A percentile compares a stretch with the other conserved stretches of the same genome.
Evolutionary conservation across 2,797 vertebrate genomes (phyloP).

Genomic region (Pipistrellus nathusii): DNA sequence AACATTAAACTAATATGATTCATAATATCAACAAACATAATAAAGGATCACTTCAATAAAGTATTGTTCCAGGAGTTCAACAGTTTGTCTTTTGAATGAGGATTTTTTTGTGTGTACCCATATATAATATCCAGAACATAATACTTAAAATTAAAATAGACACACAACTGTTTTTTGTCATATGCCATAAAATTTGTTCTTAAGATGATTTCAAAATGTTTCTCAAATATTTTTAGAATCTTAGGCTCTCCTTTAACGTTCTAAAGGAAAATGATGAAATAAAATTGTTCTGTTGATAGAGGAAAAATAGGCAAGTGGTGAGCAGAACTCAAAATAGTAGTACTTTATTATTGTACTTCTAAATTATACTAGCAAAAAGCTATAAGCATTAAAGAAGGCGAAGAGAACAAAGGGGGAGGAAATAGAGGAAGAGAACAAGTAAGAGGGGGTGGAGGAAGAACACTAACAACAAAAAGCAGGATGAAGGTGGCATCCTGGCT

Average conservation of each 20-base stretch:
- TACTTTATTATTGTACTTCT: background rate
- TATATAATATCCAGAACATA: background rate
- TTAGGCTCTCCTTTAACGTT: background rate
- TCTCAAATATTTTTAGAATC: background rate
- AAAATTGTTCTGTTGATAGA: background rate
- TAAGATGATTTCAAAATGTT: background rate
- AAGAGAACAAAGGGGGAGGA: background rate
- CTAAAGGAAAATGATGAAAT: slow-evolving; percentile 12
- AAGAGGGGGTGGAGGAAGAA: background rate
- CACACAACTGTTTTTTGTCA: background rate
- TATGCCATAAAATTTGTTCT: slow-evolving; percentile 36
- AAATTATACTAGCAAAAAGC: background rate
- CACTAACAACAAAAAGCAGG: background rate
- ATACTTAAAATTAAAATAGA: slow-evolving; percentile 35
- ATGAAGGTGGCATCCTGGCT: background rate
- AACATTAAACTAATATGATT: background rate
- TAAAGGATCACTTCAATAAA: background rate
- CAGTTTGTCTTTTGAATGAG: background rate
- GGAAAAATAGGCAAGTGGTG: background rate
- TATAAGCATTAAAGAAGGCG: background rate
- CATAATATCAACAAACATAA: background rate
- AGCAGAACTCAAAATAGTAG: background rate
- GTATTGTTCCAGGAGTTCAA: background rate
- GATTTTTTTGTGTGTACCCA: background rate
- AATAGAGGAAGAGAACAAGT: background rate